These are phyloP conservation scores for Merluccius polli DNA, from an alignment of 2,797 vertebrate species.

Conservation along the genomic window DNA sequence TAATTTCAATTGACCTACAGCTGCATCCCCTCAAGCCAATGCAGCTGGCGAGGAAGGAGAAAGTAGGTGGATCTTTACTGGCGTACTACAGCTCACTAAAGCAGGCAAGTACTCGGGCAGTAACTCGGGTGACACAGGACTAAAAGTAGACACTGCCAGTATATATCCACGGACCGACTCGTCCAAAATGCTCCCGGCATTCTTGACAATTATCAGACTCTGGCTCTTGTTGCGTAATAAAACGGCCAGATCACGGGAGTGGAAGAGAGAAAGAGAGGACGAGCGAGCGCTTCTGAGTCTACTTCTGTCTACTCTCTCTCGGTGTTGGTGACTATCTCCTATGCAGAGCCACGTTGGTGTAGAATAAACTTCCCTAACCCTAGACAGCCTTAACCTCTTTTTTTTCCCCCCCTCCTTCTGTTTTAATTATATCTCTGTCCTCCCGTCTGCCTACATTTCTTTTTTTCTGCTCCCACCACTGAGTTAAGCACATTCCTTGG, in stretches of 20 bases:
- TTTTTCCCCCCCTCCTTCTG: conserved; percentile 1
- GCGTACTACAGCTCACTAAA: no score
- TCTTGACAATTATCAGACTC: not conserved
- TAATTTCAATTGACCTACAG: not conserved
- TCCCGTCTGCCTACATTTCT: conserved; percentile 28
- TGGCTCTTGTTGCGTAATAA: not conserved
- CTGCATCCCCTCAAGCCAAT: not conserved
- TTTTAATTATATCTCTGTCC: conserved; percentile 10
- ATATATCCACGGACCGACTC: not conserved
- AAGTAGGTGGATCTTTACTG: not conserved
- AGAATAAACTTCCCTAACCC: conserved; percentile 14
- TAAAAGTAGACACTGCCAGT: not conserved
- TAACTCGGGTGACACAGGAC: not conserved
- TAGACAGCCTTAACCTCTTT: conserved; percentile 13
- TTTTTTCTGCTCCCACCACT: conserved; percentile 57
- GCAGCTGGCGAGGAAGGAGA: not conserved
- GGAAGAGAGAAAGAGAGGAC: no score
- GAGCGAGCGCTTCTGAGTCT: no score
- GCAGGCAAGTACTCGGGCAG: not conserved
- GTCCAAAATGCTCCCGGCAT: not conserved
- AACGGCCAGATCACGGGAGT: no score
- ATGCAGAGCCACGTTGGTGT: conserved; percentile 28
- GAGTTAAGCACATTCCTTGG: conserved; percentile 69
- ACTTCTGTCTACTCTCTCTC: no score
- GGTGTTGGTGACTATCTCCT: conserved; percentile 13